A percentile compares a stretch with the other conserved stretches of the same genome.
Evolutionary conservation across 2,797 vertebrate species (phyloP).

Genomic region (Pantherophis vulpinus): DNA sequence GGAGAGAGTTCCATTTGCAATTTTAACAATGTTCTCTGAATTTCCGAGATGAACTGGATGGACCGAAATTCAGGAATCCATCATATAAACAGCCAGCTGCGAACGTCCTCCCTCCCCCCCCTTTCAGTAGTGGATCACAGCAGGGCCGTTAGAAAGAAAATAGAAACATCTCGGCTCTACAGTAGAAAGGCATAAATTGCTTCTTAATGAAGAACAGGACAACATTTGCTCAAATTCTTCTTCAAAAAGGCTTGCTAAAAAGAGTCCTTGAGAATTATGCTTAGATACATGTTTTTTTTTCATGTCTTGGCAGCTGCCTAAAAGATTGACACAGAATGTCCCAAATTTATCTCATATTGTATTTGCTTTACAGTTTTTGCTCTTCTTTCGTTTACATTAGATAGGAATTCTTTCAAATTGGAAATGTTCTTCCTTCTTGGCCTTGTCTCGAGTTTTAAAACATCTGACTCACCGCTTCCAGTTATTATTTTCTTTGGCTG

Average conservation of each 20-base stretch:
- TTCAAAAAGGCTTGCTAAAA: background rate
- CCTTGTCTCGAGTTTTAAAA: background rate
- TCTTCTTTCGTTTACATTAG: background rate
- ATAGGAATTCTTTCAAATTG: background rate
- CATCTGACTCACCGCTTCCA: background rate
- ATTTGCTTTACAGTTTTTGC: background rate
- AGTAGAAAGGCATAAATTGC: background rate
- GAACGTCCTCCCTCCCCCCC: accelerated
- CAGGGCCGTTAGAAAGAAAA: background rate
- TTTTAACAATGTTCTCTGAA: background rate
- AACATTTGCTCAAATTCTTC: background rate
- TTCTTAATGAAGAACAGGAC: background rate
- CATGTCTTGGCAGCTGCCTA: background rate
- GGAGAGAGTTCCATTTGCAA: background rate
- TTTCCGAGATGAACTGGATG: background rate
- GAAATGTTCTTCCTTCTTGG: background rate
- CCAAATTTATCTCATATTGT: background rate
- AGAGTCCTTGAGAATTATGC: background rate
- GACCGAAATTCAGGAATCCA: background rate
- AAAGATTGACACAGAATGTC: too few relatives aligned
- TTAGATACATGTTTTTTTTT: background rate
- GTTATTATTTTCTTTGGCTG: background rate
- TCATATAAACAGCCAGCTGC: background rate
- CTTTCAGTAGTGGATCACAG: background rate
- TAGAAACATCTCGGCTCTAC: background rate